Evolutionary conservation across 2,888 invertebrate species (phyloP).

Genomic region (Troglohyphantes excavatus): DNA sequence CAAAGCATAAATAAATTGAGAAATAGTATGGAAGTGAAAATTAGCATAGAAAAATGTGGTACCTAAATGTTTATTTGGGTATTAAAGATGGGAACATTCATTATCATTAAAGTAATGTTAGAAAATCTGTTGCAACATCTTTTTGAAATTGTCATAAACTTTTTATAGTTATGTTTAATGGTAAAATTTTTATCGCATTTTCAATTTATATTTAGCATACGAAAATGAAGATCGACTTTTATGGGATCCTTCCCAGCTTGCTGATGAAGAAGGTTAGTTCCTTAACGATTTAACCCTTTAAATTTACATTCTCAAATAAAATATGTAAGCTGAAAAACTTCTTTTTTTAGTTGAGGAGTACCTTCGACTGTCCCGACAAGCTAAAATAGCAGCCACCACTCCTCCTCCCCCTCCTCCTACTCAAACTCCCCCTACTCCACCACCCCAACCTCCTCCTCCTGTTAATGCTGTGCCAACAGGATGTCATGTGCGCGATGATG

Average conservation of each 20-base stretch:
- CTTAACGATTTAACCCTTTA: neutral
- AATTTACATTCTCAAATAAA: neutral
- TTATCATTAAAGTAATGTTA: too few species aligned
- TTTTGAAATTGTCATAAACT: too few species aligned
- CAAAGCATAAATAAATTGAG: too few species aligned
- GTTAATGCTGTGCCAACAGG: conserved; percentile 87
- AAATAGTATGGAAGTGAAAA: too few species aligned
- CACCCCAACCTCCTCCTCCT: conserved; percentile 83
- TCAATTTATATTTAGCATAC: conserved; percentile 86
- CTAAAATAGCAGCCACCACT: too few species aligned
- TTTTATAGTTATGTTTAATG: too few species aligned
- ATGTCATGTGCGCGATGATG: conserved; percentile 88
- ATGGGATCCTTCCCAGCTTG: conserved; percentile 92
- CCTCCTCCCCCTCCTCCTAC: conserved; percentile 82
- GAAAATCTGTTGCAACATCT: too few species aligned
- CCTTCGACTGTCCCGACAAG: conserved; percentile 85
- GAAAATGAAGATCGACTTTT: conserved; percentile 97
- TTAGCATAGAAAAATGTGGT: too few species aligned
- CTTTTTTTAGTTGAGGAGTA: conserved; percentile 88
- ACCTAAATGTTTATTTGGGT: too few species aligned
- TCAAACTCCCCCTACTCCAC: too few species aligned
- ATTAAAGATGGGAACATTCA: too few species aligned
- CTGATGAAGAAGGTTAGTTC: conserved; percentile 81
- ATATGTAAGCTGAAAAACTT: neutral
- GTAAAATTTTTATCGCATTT: too few species aligned